Evolutionary conservation across 2,113 vertebrate species (phyloP).

Genomic region (Saguinus imperator): DNA sequence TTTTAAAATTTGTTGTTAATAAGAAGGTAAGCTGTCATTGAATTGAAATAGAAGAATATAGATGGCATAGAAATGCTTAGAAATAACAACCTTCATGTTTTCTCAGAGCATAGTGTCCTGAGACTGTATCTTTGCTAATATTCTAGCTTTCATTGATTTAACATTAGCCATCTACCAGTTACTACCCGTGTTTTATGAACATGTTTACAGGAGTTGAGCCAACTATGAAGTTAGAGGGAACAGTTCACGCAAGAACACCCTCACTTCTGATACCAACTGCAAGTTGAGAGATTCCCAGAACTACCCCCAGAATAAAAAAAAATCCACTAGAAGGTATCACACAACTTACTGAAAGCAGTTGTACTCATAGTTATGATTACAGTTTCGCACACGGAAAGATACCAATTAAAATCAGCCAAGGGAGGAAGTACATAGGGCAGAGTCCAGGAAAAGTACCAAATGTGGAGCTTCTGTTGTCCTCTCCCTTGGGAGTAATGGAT

Average conservation of each 20-base stretch:
- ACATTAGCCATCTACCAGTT: neutral
- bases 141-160: slow-evolving; percentile 4
- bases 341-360: neutral
- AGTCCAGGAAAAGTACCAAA: neutral
- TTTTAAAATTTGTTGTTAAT: slow-evolving; percentile 43
- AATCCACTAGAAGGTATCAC: neutral
- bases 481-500: neutral
- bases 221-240: neutral
- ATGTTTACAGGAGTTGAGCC: neutral
- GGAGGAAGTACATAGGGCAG: neutral
- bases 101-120: neutral
- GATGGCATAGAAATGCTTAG: slow-evolving; percentile 2
- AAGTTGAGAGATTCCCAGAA: neutral
- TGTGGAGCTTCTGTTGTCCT: neutral
- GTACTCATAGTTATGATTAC: neutral
- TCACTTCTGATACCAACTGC: neutral
- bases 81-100: neutral
- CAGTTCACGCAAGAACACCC: neutral
- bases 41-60: neutral
- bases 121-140: neutral
- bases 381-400: neutral
- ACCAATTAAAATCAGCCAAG: neutral
- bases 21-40: neutral
- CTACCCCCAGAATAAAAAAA: neutral
- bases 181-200: neutral